Evolutionary conservation across 2,888 invertebrate genomes (phyloP).

Genomic region (Dryococelus australis): DNA sequence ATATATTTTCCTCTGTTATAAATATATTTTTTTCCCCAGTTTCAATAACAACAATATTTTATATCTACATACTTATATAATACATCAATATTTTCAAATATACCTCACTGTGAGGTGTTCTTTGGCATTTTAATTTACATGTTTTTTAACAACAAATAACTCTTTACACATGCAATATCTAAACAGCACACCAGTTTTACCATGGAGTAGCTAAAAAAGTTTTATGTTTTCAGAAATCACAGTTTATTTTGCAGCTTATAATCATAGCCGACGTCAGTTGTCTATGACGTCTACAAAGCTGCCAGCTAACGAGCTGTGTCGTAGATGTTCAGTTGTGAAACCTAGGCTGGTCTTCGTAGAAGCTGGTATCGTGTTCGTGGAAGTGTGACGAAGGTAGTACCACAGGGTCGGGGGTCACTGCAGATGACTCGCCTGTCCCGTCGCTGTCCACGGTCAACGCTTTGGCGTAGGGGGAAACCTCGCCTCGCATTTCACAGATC

Average conservation of each 20-base stretch:
- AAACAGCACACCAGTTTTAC: neutral
- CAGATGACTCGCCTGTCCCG: slow-evolving; percentile 11
- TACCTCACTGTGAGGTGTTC: slow-evolving; percentile 1
- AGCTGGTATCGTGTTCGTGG: slow-evolving; percentile 31
- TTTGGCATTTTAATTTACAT: neutral
- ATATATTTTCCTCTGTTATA: neutral
- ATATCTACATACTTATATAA: neutral
- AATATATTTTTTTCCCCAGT: neutral
- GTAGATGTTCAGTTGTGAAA: slow-evolving; percentile 11
- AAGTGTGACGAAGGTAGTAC: neutral
- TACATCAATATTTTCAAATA: neutral
- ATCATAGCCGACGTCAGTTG: neutral
- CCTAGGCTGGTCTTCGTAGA: slow-evolving; percentile 30
- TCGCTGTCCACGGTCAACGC: slow-evolving; percentile 35
- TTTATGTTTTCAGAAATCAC: neutral
- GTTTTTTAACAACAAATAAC: neutral
- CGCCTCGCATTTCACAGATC: slow-evolving; percentile 80
- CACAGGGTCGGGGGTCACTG: slow-evolving; percentile 18
- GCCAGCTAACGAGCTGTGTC: neutral
- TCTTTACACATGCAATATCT: neutral
- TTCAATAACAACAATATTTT: neutral
- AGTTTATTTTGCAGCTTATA: neutral
- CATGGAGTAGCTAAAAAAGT: neutral
- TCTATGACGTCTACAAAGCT: neutral
- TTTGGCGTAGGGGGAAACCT: slow-evolving; percentile 62